phyloP scores from a whole-genome alignment of 2,113 vertebrate genomes.

The Junco hyemalis region DNA sequence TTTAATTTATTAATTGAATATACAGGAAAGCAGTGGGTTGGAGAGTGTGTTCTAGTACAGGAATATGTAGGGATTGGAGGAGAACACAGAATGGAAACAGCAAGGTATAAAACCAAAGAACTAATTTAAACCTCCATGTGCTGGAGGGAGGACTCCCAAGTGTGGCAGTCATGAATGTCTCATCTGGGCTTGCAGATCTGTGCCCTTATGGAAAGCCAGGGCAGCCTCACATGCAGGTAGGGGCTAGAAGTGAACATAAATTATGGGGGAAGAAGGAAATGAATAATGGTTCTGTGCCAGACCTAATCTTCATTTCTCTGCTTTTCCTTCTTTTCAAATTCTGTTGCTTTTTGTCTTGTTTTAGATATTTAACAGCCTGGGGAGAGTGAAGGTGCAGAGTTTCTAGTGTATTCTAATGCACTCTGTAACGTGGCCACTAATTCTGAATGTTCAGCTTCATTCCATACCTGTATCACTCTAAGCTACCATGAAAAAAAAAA shows the following conservation, averaged over 20 bases:
- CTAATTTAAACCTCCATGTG: background rate
- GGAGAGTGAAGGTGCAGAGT: background rate
- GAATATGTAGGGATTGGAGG: background rate
- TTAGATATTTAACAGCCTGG: background rate
- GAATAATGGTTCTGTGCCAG: background rate
- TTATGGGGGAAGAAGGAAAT: background rate
- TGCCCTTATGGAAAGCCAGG: background rate
- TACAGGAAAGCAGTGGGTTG: background rate
- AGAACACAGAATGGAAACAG: background rate
- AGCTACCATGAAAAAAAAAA: background rate
- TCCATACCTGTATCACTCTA: background rate
- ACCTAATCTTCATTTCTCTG: background rate
- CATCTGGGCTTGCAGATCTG: background rate
- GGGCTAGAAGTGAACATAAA: background rate
- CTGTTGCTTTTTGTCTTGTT: background rate
- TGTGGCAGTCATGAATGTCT: background rate
- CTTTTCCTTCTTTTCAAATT: background rate
- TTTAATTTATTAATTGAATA: conserved; percentile 12
- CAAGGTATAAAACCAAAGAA: background rate
- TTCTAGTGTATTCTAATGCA: background rate
- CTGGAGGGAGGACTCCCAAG: background rate
- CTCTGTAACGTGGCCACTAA: background rate
- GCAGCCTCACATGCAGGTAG: background rate
- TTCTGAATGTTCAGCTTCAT: background rate
- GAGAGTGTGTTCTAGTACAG: background rate